Base-by-base conservation (phyloP, 2,888 invertebrate species). In the Emmelina monodactyla region DNA sequence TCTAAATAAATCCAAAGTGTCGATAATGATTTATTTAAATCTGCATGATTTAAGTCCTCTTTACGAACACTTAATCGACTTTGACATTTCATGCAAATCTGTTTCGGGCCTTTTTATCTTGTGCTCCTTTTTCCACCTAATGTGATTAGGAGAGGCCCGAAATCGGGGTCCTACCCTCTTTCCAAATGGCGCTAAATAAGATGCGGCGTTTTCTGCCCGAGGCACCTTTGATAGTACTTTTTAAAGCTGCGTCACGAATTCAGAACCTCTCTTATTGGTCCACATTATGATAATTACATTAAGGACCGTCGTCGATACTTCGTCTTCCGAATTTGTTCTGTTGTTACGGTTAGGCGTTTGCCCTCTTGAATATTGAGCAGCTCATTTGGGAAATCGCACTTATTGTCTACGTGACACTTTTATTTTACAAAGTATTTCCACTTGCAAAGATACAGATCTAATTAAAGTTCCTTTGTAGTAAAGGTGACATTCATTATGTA, bases 241-340 rank as follows among this genome's bases (percentile, higher is more conserved):
- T 71, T 70, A 73, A 72, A 75, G 70, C 75, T 67, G 62, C 59
- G 71, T 72, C 71, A 70, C 70, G 71, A 75, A 72, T 71, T 69
- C 62, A 53, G 67, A 67, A 72, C 67, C 66, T 71, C 70, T 64
- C 73, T 73, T 76, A 78, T 76, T 75, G 75, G 72, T 68, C 66
- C 66, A 66, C 71, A 78, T 79, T 78, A 76, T 75, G 73, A 72
- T 76, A 78, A 78, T 79, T 76, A 68, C 68, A 65, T 78, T 76
- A 75, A 68, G 69, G 71, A 57, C 59, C 59, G 69, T 55, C 58
- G 66, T 62, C 73, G 70, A 75, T 75, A 69, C 69, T 76, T 61
- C 69, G 72, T 75, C 72, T 75, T 70, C 58, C 58, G 67, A 75
- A 76, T 76, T 78, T 70, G 73, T 72, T 69, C 72, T 67, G 70